Percentiles rank a stretch among this genome's conserved stretches.
These are phyloP conservation scores for Hypothenemus hampei DNA, from an alignment of 1,140 invertebrate species.

Conservation along the genomic window DNA sequence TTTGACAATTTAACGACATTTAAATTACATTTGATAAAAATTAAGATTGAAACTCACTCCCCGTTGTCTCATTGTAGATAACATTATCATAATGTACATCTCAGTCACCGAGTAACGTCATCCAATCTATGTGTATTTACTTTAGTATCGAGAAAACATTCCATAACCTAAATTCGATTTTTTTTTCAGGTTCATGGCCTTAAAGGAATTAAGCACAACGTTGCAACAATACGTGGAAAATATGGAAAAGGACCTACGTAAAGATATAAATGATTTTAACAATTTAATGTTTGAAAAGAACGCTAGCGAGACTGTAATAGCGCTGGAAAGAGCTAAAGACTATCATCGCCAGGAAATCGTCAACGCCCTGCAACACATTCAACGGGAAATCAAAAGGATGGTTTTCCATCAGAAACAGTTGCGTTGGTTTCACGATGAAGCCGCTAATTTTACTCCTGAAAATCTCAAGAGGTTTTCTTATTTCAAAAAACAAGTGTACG, in stretches of 20 bases:
- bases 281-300: conserved; percentile 12
- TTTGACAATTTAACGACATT: too few relatives aligned
- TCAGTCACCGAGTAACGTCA: too few relatives aligned
- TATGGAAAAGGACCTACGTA: conserved; percentile 25
- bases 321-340: conserved; percentile 32
- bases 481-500: conserved; percentile 24
- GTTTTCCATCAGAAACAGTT: conserved; percentile 25
- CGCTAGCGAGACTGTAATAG: conserved; percentile 9
- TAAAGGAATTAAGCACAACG: conserved; percentile 26
- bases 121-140: neutral
- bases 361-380: conserved; percentile 15
- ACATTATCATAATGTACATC: too few relatives aligned
- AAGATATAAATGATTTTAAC: conserved; percentile 18
- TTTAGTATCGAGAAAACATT: too few relatives aligned
- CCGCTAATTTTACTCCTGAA: conserved; percentile 11
- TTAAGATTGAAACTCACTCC: too few relatives aligned
- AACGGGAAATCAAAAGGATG: conserved; percentile 24
- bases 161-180: neutral
- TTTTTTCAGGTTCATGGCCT: conserved; percentile 8
- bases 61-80: too few relatives aligned
- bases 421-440: conserved; percentile 12
- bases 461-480: conserved; percentile 24
- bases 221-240: conserved; percentile 25
- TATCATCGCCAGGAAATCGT: conserved; percentile 33
- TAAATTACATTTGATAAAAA: too few relatives aligned